Base-by-base conservation (phyloP, 2,888 invertebrate species). In the Acanthopleura granulata region DNA sequence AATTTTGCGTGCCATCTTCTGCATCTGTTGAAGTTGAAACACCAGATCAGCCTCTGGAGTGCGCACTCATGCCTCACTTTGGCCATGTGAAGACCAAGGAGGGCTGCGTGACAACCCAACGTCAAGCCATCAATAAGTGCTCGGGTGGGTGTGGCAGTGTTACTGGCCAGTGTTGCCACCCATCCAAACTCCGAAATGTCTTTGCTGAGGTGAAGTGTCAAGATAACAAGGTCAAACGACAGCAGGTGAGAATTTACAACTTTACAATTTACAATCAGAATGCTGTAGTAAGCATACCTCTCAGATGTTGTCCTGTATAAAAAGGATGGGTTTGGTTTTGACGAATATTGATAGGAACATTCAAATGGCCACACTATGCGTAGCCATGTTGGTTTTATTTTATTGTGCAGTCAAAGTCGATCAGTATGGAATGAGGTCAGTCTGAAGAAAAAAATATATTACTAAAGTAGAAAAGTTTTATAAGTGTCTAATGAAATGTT, bases 61-160 rank as follows among this genome's bases (percentile, higher is more conserved):
- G 66, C 25, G 16, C 12, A 25, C 3, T 66, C 25, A 27, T 66
- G 16, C 66, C 66, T 27, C 66, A 66, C 29, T 66, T 66, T 27
- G 66, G 66, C 25, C 22, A 27, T 22, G 66, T 66, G 29, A 27
- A 66, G 25, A 27, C 15, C 25, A 27, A 22, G 16, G 29, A 27
- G 16, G 66, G 66, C 22, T 66, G 66, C 25, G 29, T 27, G 29
- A 66, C 66, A 16, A 27, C 22, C 29, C 22, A 66, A 27, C 22
- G 29, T 6, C 66, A 66, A 66, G 27, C 66, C 40, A 62, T 76
- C 11, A 74, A 73, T 9, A 74, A 72, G 75, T 79, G 79, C 75
- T 73, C 73, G 16, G 79, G 79, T 29, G 77, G 76, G 0, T 79
- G 79, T 72, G 79, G 79, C 4, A 62, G 66, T 4, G 74, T 71